Conservation (phyloP, 1,140 invertebrate genomes). For the Condylostylus longicornis region DNA sequence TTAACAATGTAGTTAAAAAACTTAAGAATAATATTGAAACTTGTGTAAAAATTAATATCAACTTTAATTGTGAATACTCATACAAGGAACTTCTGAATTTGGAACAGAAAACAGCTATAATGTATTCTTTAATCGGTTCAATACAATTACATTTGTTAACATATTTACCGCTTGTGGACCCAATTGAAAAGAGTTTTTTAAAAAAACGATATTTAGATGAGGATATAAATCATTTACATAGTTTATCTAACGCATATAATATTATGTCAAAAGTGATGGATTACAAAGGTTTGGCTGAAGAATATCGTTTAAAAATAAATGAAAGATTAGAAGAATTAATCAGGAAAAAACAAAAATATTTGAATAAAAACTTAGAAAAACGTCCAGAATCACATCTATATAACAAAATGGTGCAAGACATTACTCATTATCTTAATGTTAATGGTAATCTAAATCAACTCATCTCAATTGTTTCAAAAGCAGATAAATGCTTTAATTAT, state of each 20-base stretch:
- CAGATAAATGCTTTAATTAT: conserved; percentile 10
- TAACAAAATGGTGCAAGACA: conserved; percentile 29
- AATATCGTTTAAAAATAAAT: conserved; percentile 23
- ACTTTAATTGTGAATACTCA: too few relatives aligned
- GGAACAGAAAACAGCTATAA: conserved; percentile 9
- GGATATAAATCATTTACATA: conserved; percentile 35
- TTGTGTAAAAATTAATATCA: too few relatives aligned
- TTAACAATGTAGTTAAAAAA: too few relatives aligned
- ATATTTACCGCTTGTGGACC: conserved; percentile 48
- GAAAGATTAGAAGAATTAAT: conserved; percentile 21
- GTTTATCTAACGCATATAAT: conserved; percentile 17
- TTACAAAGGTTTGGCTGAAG: conserved; percentile 21
- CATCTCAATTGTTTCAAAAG: conserved; percentile 6
- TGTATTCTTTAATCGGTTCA: conserved; percentile 19
- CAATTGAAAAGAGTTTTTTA: conserved; percentile 51
- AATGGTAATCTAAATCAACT: conserved; percentile 20
- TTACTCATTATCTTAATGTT: conserved; percentile 21
- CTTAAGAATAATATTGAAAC: too few relatives aligned
- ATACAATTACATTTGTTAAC: conserved; percentile 34
- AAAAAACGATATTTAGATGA: conserved; percentile 50
- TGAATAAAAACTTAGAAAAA: conserved; percentile 36
- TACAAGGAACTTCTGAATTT: too few relatives aligned
- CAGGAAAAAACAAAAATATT: conserved; percentile 20
- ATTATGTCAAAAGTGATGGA: conserved; percentile 25
- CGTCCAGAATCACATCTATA: conserved; percentile 42